Conservation (phyloP, 2,113 vertebrate genomes). For the Steatornis caripensis region DNA sequence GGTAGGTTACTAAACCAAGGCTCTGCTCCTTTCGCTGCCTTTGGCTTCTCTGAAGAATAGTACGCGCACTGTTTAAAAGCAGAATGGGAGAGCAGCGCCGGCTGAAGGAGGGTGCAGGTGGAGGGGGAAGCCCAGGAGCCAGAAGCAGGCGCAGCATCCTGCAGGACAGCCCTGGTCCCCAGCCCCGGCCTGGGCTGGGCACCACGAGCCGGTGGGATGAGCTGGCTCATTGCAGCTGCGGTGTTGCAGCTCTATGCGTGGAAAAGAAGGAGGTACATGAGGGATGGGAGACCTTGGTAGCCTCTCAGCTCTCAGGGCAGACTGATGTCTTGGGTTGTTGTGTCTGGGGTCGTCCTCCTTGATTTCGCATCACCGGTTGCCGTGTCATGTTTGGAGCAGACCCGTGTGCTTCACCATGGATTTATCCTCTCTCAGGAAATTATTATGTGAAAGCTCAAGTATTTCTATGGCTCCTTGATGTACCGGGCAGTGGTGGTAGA, state of each 20-base stretch:
- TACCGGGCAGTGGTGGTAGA: rapidly evolving
- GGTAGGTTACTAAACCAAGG: background rate
- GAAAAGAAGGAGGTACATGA: background rate
- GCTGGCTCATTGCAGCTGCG: background rate
- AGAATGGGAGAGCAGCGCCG: background rate
- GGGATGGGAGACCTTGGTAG: background rate
- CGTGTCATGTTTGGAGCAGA: rapidly evolving
- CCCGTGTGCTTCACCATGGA: rapidly evolving
- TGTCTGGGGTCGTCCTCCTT: background rate
- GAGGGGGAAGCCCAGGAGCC: background rate
- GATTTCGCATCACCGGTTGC: background rate
- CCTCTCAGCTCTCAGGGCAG: background rate
- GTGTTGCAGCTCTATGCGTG: rapidly evolving
- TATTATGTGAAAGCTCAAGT: background rate
- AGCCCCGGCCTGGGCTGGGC: background rate
- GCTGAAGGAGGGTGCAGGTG: background rate
- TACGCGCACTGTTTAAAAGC: background rate
- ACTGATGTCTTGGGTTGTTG: background rate
- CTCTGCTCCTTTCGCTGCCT: background rate
- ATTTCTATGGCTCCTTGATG: background rate
- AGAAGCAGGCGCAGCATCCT: background rate
- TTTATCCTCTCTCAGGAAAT: background rate
- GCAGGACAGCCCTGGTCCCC: background rate
- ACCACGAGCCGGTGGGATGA: background rate
- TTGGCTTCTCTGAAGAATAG: background rate